A percentile compares a stretch with the other conserved stretches of the same genome.
phyloP scores from a whole-genome alignment of 2,888 invertebrate species.

The Melikaiella ostensackeni region DNA sequence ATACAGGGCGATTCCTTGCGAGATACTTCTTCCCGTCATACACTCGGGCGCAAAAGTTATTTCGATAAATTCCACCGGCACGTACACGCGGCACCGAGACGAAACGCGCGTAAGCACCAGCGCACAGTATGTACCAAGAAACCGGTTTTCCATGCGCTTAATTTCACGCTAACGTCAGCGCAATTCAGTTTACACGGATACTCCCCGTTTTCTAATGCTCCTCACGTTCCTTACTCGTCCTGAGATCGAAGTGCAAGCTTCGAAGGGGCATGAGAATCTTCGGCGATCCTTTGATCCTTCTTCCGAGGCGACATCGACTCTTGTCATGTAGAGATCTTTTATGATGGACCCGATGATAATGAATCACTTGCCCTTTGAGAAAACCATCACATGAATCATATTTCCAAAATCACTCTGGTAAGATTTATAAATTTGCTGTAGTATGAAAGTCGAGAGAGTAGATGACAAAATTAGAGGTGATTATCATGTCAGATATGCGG shows the following conservation, averaged over 20 bases:
- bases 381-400: background rate
- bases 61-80: constrained; percentile 46
- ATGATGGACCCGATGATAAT: constrained; percentile 13
- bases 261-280: constrained; percentile 35
- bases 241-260: constrained; percentile 34
- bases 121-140: constrained; percentile 48
- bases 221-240: constrained; percentile 44
- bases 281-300: constrained; percentile 35
- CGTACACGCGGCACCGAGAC: constrained; percentile 47
- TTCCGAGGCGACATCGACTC: constrained; percentile 27
- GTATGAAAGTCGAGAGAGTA: background rate
- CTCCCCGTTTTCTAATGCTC: constrained; percentile 66
- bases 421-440: background rate
- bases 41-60: constrained; percentile 45
- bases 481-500: background rate
- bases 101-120: constrained; percentile 46
- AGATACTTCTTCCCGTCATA: constrained; percentile 44
- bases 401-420: background rate
- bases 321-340: constrained; percentile 25
- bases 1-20: constrained; percentile 24
- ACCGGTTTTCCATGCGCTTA: constrained; percentile 75
- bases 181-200: constrained; percentile 75
- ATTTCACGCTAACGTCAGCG: constrained; percentile 75
- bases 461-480: background rate
- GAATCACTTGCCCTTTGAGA: constrained; percentile 22